These are phyloP conservation scores for Stylophora pistillata DNA, from an alignment of 64 coral and sea anemone genomes.

Conservation along the genomic window DNA sequence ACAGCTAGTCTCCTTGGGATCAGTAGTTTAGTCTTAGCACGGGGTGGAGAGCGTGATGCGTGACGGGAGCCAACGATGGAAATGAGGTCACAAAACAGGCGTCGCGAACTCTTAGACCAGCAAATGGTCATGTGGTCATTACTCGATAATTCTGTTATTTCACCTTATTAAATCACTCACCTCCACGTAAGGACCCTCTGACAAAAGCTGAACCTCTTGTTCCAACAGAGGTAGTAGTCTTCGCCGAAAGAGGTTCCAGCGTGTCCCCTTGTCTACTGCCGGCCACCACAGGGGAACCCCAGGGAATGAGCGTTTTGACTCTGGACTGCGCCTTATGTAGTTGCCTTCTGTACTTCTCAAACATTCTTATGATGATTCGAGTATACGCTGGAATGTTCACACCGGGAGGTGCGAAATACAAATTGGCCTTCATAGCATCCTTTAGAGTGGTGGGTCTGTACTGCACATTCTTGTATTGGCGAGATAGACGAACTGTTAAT, in stretches of 20 bases:
- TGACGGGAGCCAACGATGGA: too few relatives aligned
- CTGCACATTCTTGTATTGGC: slow-evolving; percentile 8
- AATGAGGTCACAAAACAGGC: too few relatives aligned
- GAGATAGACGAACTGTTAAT: background rate
- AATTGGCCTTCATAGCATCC: background rate
- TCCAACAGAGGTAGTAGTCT: background rate
- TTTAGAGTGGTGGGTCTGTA: background rate
- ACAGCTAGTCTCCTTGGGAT: too few relatives aligned
- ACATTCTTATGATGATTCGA: slow-evolving; percentile 9
- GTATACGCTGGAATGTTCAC: slow-evolving; percentile 1
- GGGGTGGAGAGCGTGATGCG: too few relatives aligned
- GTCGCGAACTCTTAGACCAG: too few relatives aligned
- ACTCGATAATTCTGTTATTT: background rate
- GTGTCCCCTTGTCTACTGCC: background rate
- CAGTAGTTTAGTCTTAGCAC: too few relatives aligned
- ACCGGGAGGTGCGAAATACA: slow-evolving; percentile 26
- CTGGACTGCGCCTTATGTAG: slow-evolving; percentile 1
- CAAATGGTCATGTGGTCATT: background rate
- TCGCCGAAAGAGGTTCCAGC: background rate
- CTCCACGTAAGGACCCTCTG: background rate
- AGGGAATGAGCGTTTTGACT: background rate
- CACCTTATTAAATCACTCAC: background rate
- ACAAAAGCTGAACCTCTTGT: background rate
- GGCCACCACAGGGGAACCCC: background rate
- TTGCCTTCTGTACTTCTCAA: slow-evolving; percentile 13